Base-by-base conservation (phyloP, 2,888 invertebrate genomes). In the Odontomyia ornata region DNA sequence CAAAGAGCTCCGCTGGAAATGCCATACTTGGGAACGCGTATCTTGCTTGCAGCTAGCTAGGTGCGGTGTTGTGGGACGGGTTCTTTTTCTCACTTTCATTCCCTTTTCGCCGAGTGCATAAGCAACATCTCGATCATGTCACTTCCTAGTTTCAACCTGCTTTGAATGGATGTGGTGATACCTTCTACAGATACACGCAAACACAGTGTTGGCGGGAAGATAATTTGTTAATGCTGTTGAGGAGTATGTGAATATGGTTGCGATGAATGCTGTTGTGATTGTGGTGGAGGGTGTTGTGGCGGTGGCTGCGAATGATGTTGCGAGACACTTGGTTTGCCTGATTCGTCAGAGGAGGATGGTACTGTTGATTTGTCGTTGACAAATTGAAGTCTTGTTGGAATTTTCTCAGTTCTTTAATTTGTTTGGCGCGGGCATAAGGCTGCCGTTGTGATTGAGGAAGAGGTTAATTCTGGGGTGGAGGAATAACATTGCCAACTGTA, bases 301-400 rank as follows among this genome's bases (percentile, higher is more conserved):
- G 77, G 78, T 9, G 76, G 79, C 56, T 81, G 81, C 56, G 79
- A 79, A 78, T 62, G 79, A 71, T 75, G 73, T 56, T 62, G 83
- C 80, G 86, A 84, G 80, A 85, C 81, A 80, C 82, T 81, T 79
- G 81, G 78, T 81, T 80, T 69, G 80, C 81, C 64, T 82, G 81
- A 62, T 77, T 80, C 67, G 84, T 82, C 18, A 82, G 81, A 57
- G 82, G 84, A 30, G 83, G 82, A 18, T 81, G 81, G 11, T 81
- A 81, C 43, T 81, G 80, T 30, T 81, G 81, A 47, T 80, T 83
- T 7, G 80, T 80, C 60, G 80, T 80, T 1, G 89, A 87, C 83
- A 95, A 84, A 86, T 94, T 93, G 86, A 95, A 95, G 81, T 95
- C 94, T 82, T 92, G 89, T 0, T 92, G 90, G 85, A 96, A 96